These are phyloP conservation scores for Coregonus clupeaformis DNA, from an alignment of 2,113 vertebrate genomes.

Conservation along the genomic window DNA sequence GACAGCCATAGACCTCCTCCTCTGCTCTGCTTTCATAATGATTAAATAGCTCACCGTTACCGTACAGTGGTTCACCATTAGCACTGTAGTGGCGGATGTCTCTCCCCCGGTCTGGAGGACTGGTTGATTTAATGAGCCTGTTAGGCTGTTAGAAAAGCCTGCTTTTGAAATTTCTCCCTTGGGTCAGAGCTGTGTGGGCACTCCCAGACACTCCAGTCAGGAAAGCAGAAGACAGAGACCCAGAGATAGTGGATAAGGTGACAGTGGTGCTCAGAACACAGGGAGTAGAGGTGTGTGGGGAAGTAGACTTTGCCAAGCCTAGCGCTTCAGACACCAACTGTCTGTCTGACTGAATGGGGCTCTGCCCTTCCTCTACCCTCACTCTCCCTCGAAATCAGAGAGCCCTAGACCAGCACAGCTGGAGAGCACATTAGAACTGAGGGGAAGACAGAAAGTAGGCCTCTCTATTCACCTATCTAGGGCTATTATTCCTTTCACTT, in stretches of 20 bases:
- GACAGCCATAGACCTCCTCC: constrained; percentile 2
- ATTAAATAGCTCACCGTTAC: not conserved
- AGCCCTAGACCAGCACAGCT: constrained; percentile 11
- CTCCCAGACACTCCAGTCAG: not conserved
- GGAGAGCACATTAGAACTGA: constrained; percentile 3
- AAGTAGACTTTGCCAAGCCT: constrained; percentile 12
- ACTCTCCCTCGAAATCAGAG: not conserved
- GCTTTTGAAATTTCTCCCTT: constrained; percentile 3
- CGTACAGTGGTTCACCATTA: constrained; percentile 11
- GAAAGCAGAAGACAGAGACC: not conserved
- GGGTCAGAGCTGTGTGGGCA: not conserved
- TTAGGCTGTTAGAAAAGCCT: constrained; percentile 3
- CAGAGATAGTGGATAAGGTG: constrained; percentile 2
- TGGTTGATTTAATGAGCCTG: constrained; percentile 6
- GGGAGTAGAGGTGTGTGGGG: not conserved
- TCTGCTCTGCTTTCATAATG: not conserved
- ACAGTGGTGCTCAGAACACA: not conserved
- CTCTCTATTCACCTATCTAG: not conserved
- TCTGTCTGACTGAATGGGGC: not conserved
- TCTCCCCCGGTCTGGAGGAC: not conserved
- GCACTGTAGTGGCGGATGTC: not conserved
- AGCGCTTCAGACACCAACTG: constrained; percentile 1
- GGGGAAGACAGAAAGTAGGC: constrained; percentile 4
- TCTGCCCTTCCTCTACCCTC: not conserved
- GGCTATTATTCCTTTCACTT: not conserved